Percentiles rank a stretch among this genome's conserved stretches.
Evolutionary conservation across 2,113 vertebrate genomes (phyloP).

Genomic region (Abramis brama): DNA sequence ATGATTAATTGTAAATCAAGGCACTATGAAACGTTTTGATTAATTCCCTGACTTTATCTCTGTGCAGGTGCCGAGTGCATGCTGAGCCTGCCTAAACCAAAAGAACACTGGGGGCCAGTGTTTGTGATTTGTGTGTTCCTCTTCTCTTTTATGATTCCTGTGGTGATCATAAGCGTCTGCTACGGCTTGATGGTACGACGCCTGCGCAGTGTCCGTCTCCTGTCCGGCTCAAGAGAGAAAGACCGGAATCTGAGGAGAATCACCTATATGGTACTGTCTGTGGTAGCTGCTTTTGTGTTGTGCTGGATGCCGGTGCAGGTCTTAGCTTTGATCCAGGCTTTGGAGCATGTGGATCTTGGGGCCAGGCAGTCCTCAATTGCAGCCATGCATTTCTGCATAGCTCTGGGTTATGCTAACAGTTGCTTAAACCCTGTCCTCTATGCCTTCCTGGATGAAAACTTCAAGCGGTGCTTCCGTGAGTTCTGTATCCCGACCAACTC

Average conservation of each 20-base stretch:
- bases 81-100: conserved; percentile 50
- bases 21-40: neutral
- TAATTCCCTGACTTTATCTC: neutral
- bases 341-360: conserved; percentile 48
- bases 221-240: conserved; percentile 53
- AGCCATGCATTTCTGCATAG: conserved; percentile 58
- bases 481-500: conserved; percentile 38
- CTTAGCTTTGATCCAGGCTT: conserved; percentile 51
- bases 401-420: conserved; percentile 54
- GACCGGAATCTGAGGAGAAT: conserved; percentile 56
- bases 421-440: conserved; percentile 55
- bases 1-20: neutral
- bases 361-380: conserved; percentile 42
- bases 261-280: conserved; percentile 53
- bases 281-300: conserved; percentile 57
- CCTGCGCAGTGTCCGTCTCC: conserved; percentile 45
- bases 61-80: conserved; percentile 52
- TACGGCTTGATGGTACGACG: conserved; percentile 55
- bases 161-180: conserved; percentile 54
- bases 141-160: conserved; percentile 58
- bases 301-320: conserved; percentile 59
- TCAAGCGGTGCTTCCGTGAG: conserved; percentile 52
- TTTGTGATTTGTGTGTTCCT: conserved; percentile 55
- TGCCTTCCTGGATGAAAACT: conserved; percentile 53
- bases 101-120: conserved; percentile 44